Base-by-base conservation (phyloP, 1,140 invertebrate species). In the Periplaneta americana region DNA sequence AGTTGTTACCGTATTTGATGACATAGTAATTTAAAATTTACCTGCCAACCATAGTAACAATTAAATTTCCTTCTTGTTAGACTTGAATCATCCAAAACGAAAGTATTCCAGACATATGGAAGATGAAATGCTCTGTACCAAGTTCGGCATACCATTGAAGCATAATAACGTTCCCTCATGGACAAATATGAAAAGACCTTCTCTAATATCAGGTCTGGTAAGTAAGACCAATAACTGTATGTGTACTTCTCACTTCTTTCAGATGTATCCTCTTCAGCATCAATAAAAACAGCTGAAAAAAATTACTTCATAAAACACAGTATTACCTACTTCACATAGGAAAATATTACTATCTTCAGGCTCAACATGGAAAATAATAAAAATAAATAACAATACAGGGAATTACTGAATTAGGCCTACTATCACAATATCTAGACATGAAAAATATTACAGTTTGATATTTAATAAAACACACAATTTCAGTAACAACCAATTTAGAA, bases 11-110 rank as follows among this genome's bases (percentile, higher is more conserved):
- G 74, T 18, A n/a, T n/a, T n/a, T n/a, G n/a, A n/a, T n/a, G n/a
- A n/a, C n/a, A 33, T 3, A 35, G 31, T 39, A 39, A 79, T 83
- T n/a, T n/a, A n/a, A n/a, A n/a, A n/a, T n/a, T 83, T 86, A 91
- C 91, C 87, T 95, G 93, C 92, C 95, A 96, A 15, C 95, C 95
- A 80, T 93, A 93, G 86, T 96, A 96, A 84, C 95, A 95, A 86
- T 96, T 96, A 85, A 92, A 96, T 85, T 93, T 93, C 8, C 93
- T 89, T 80, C 94, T 90, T 0, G 94, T 96, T 5, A 97, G 87
- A 0, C 94, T 95, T 15, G 88, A 90, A 85, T 96, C 95, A 81
- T 93, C 90, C 31, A 96, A 87, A 0, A 91, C 88, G 85, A 96
- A 96, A 8, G 90, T 92, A 18, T 92, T 88, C 95, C 95, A 96